Evolutionary conservation across 1,140 invertebrate genomes (phyloP).

Genomic region (Pissodes strobi): DNA sequence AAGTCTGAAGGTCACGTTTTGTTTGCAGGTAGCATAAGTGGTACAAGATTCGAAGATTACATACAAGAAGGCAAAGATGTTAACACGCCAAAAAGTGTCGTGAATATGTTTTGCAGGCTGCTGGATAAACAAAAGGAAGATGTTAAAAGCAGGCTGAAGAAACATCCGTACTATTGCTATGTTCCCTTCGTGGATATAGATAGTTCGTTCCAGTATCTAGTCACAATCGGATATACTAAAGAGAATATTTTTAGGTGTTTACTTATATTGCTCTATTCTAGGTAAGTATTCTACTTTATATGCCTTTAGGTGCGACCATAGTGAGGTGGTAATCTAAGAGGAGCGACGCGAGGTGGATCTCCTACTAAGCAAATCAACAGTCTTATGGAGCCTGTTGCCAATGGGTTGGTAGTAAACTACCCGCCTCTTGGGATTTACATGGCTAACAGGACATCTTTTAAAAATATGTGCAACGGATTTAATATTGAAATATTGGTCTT

Average conservation of each 20-base stretch:
- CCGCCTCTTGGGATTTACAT: too few species aligned
- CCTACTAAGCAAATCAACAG: too few species aligned
- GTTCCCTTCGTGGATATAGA: conserved; percentile 59
- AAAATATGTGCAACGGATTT: conserved; percentile 6
- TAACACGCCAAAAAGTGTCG: conserved; percentile 47
- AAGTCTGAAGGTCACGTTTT: too few species aligned
- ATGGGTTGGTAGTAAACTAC: too few species aligned
- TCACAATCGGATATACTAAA: conserved; percentile 52
- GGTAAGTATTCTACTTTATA: conserved; percentile 51
- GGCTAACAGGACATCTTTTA: too few species aligned
- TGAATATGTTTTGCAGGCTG: conserved; percentile 39
- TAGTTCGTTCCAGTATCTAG: conserved; percentile 58
- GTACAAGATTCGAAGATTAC: conserved; percentile 52
- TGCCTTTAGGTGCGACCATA: neutral
- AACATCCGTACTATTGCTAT: conserved; percentile 61
- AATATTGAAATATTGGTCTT: too few species aligned
- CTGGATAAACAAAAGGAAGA: conserved; percentile 44
- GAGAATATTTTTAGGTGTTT: conserved; percentile 61
- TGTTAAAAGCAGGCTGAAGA: conserved; percentile 55
- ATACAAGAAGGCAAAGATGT: conserved; percentile 53
- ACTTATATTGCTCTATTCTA: conserved; percentile 62
- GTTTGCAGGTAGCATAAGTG: conserved; percentile 19
- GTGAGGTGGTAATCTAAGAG: neutral
- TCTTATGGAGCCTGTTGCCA: too few species aligned
- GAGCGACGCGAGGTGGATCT: too few species aligned